Percentiles rank a stretch among this genome's conserved stretches.
Evolutionary conservation across 2,113 vertebrate genomes (phyloP).

Genomic region (Mesoclemmys tuberculata): DNA sequence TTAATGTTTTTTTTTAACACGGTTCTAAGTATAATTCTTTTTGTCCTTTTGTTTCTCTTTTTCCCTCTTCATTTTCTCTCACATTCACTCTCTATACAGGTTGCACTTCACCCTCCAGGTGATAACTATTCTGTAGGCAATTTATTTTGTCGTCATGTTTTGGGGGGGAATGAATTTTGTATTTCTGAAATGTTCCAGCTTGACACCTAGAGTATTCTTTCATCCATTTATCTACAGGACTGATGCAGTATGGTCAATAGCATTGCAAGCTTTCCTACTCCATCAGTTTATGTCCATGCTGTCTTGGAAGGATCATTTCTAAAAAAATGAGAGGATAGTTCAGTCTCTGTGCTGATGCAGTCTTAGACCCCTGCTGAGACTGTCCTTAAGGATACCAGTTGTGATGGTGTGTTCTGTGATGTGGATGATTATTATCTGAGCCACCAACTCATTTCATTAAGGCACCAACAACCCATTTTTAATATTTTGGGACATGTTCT

Average conservation of each 20-base stretch:
- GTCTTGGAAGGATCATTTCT: background rate
- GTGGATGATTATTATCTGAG: background rate
- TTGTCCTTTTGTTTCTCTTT: too few species aligned
- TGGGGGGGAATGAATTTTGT: background rate
- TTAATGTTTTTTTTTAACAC: background rate
- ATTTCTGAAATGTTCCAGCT: background rate
- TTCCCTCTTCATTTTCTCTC: background rate
- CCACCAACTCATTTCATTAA: accelerated
- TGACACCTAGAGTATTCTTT: background rate
- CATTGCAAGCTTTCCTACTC: background rate
- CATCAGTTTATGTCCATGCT: background rate
- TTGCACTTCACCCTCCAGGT: background rate
- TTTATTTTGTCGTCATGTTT: background rate
- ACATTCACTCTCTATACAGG: background rate
- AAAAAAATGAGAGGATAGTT: background rate
- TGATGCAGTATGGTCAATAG: background rate
- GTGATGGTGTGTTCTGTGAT: background rate
- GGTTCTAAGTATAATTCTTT: background rate
- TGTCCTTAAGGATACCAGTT: accelerated
- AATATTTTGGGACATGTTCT: background rate
- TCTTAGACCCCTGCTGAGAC: background rate
- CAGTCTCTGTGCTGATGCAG: background rate
- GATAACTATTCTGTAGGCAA: background rate
- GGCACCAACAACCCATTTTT: background rate
- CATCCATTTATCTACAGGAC: background rate